Evolutionary conservation across 2,797 vertebrate species (phyloP).

Genomic region (Streptopelia turtur): DNA sequence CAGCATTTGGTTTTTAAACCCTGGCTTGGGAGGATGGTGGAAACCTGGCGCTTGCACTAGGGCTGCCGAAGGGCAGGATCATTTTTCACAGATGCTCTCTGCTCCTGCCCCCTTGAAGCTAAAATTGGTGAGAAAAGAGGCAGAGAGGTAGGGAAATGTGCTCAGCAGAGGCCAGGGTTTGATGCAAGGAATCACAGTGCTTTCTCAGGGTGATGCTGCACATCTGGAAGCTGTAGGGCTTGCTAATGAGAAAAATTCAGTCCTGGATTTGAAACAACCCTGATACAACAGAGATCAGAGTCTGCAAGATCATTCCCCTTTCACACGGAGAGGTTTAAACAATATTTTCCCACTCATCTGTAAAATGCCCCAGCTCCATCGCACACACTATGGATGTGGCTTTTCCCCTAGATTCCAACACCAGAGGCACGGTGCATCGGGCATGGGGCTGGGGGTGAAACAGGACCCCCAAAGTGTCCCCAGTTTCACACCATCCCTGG

Average conservation of each 20-base stretch:
- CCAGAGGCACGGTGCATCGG: not conserved
- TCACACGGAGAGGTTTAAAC: not conserved
- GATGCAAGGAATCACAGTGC: not conserved
- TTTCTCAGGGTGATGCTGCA: not conserved
- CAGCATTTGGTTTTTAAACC: not conserved
- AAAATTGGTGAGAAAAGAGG: not conserved
- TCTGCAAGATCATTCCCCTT: not conserved
- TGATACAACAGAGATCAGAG: not conserved
- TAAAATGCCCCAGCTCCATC: not conserved
- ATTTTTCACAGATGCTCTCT: not conserved
- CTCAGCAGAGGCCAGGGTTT: not conserved
- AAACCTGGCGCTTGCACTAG: not conserved
- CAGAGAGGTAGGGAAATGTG: not conserved
- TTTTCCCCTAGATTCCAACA: not conserved
- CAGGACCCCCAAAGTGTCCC: not conserved
- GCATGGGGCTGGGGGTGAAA: not conserved
- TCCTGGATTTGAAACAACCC: not conserved
- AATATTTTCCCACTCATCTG: not conserved
- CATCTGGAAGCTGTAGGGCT: not conserved
- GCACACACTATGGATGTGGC: accelerated
- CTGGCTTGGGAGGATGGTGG: not conserved
- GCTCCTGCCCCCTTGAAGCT: not conserved
- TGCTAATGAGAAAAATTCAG: not conserved
- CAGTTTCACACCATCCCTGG: not conserved
- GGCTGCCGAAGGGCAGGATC: not conserved